Conservation (phyloP, 2,797 vertebrate species). For the Sebastes aleutianus region DNA sequence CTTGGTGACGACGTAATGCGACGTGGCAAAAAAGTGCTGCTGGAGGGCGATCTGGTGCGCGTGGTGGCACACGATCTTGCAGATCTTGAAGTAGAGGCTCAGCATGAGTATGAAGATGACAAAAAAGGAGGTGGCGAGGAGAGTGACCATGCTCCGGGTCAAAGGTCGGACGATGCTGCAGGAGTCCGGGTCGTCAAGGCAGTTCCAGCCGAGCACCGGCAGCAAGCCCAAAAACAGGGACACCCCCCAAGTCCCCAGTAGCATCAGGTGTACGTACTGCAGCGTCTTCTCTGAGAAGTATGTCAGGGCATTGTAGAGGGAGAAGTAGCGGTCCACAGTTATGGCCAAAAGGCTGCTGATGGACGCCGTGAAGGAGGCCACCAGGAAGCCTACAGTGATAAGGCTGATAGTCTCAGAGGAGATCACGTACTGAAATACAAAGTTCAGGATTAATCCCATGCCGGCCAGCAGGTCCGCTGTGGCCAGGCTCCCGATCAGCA, state of each 20-base stretch:
- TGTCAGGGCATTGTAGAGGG: constrained; percentile 95
- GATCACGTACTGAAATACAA: constrained; percentile 94
- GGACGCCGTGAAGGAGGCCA: constrained; percentile 96
- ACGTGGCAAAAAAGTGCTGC: constrained; percentile 95
- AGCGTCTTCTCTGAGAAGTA: constrained; percentile 96
- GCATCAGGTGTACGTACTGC: constrained; percentile 91
- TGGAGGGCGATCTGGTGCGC: constrained; percentile 98
- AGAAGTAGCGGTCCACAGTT: constrained; percentile 97
- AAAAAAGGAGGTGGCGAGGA: constrained; percentile 93
- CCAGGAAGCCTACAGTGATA: constrained; percentile 95
- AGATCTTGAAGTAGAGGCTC: constrained; percentile 95
- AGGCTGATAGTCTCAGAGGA: constrained; percentile 95
- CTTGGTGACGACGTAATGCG: constrained; percentile 94
- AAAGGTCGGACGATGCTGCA: constrained; percentile 95
- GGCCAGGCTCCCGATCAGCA: constrained; percentile 96
- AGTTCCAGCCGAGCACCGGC: constrained; percentile 97
- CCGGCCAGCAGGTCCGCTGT: constrained; percentile 96
- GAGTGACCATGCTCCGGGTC: constrained; percentile 90
- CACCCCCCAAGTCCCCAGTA: constrained; percentile 91
- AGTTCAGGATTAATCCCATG: constrained; percentile 96
- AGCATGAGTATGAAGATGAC: constrained; percentile 93
- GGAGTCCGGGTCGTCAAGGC: constrained; percentile 83
- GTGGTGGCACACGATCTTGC: constrained; percentile 95
- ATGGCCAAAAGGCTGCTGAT: constrained; percentile 97
- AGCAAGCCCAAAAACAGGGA: constrained; percentile 92